phyloP scores from a whole-genome alignment of 2,113 vertebrate species.

The Taurulus bubalis region DNA sequence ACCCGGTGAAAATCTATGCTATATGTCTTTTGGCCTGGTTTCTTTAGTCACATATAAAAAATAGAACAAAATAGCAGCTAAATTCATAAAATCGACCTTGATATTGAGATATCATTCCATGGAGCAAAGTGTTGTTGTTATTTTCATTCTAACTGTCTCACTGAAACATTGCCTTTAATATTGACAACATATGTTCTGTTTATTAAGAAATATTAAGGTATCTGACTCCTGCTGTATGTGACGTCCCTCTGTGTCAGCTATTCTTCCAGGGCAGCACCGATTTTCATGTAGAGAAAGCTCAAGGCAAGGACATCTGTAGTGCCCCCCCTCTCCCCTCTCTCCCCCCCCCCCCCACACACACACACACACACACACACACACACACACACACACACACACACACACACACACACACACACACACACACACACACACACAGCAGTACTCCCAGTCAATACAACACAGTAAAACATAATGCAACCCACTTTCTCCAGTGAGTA shows the following conservation, averaged over 20 bases:
- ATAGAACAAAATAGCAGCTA: not conserved
- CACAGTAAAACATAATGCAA: slow-evolving; percentile 55
- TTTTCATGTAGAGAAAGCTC: slow-evolving; percentile 68
- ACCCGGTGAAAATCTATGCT: not conserved
- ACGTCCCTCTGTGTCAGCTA: slow-evolving; percentile 51
- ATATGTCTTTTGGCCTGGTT: not conserved
- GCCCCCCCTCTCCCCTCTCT: slow-evolving; percentile 16
- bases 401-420: slow-evolving; percentile 18
- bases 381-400: slow-evolving; percentile 13
- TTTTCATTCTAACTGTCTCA: too few relatives aligned
- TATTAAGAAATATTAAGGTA: slow-evolving; percentile 11
- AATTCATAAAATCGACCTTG: not conserved
- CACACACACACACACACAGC: slow-evolving; percentile 18
- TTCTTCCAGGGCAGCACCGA: slow-evolving; percentile 49
- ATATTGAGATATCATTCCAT: not conserved
- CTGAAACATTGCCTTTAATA: slow-evolving; percentile 3
- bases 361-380: slow-evolving; percentile 10
- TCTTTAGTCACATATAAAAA: not conserved
- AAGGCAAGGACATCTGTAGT: slow-evolving; percentile 74
- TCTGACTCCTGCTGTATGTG: slow-evolving; percentile 42
- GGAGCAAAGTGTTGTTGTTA: not conserved
- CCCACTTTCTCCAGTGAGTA: slow-evolving; percentile 56
- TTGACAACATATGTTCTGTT: not conserved
- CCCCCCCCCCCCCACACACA: not conserved
- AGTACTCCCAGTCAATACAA: slow-evolving; percentile 29